These are phyloP conservation scores for Calidris pugnax DNA, from an alignment of 2,113 vertebrate genomes.

Conservation along the genomic window DNA sequence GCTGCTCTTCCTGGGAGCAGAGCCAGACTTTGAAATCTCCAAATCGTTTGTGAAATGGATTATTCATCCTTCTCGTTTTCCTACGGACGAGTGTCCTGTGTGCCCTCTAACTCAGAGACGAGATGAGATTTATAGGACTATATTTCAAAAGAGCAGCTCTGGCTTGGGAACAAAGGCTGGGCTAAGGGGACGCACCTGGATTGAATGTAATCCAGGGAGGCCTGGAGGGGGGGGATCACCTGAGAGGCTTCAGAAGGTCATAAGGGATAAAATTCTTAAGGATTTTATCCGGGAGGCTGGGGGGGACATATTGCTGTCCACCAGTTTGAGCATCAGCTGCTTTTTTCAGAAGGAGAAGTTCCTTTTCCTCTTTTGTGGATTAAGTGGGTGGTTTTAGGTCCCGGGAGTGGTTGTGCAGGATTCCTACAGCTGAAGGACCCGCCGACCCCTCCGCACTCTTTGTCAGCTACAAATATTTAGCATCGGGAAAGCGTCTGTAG, in stretches of 20 bases:
- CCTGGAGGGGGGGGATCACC: not conserved
- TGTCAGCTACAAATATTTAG: not conserved
- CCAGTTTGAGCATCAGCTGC: not conserved
- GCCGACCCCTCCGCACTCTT: accelerated
- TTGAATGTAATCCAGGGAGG: not conserved
- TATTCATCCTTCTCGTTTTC: conserved; percentile 35
- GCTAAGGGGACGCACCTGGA: not conserved
- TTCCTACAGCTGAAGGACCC: not conserved
- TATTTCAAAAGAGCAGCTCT: not conserved
- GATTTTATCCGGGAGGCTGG: not conserved
- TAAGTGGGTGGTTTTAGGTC: not conserved
- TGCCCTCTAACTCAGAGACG: conserved; percentile 17
- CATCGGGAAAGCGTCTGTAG: not conserved
- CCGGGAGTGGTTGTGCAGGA: not conserved
- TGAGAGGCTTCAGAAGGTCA: not conserved
- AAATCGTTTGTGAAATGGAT: conserved; percentile 58
- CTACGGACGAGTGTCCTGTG: not conserved
- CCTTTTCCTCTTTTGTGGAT: not conserved
- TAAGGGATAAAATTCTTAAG: not conserved
- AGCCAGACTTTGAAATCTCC: conserved; percentile 60
- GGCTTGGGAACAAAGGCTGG: not conserved
- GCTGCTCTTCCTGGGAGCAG: conserved; percentile 32
- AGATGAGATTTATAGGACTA: not conserved
- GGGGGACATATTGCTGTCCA: not conserved
- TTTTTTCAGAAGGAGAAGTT: not conserved